Conservation (phyloP, 1,140 invertebrate species). For the Neodiprion fabricii region DNA sequence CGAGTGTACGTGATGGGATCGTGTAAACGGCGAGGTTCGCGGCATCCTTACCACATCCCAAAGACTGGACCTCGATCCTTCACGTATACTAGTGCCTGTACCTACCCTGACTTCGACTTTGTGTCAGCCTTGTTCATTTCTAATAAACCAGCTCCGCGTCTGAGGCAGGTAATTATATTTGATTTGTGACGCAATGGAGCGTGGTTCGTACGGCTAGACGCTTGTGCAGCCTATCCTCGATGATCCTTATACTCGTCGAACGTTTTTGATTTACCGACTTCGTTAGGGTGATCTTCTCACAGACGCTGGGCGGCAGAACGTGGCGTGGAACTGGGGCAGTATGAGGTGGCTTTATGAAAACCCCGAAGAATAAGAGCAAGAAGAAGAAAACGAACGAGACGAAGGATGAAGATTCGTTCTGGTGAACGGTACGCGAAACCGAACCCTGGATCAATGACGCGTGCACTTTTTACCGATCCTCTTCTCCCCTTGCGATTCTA, state of each 20-base stretch:
- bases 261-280: not conserved
- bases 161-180: not conserved
- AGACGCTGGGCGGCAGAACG: too few relatives aligned
- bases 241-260: not conserved
- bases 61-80: too few relatives aligned
- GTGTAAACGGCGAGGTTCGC: not conserved
- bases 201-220: not conserved
- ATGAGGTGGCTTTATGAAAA: not conserved
- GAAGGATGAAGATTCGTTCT: too few relatives aligned
- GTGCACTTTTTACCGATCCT: not conserved
- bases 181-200: not conserved
- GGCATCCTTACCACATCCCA: not conserved
- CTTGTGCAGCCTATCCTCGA: not conserved
- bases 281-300: not conserved
- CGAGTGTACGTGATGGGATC: not conserved
- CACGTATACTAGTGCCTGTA: too few relatives aligned
- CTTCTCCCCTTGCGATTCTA: too few relatives aligned
- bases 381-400: not conserved
- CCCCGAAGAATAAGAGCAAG: not conserved
- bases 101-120: not conserved
- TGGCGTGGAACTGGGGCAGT: not conserved
- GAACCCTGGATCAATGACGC: not conserved
- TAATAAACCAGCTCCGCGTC: not conserved
- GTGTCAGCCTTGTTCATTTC: conserved; percentile 2
- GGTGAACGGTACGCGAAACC: too few relatives aligned